Conservation (phyloP, 2,797 vertebrate genomes). For the Eupleurogrammus muticus region DNA sequence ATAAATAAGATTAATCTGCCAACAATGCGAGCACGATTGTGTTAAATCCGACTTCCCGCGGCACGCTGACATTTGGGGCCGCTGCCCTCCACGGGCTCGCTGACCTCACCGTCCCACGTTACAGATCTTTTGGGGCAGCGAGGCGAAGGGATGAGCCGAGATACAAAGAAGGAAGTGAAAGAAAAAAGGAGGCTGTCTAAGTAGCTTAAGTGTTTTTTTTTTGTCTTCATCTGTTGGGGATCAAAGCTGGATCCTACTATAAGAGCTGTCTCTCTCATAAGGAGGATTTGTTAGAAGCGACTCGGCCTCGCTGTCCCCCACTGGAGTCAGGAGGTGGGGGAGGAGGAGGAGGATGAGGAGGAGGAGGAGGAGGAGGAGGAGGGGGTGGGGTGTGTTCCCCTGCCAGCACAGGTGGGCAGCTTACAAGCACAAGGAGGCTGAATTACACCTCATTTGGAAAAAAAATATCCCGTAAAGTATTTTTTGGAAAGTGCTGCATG, state of each 20-base stretch:
- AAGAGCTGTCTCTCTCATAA: constrained; percentile 72
- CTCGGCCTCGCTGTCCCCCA: constrained; percentile 31
- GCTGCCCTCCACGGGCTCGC: constrained; percentile 51
- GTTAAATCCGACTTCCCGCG: constrained; percentile 25
- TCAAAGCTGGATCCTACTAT: constrained; percentile 77
- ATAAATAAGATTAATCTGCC: not conserved
- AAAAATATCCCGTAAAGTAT: constrained; percentile 57
- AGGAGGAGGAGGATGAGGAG: no score
- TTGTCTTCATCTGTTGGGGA: constrained; percentile 77
- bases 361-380: no score
- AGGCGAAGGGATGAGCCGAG: constrained; percentile 62
- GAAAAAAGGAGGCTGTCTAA: constrained; percentile 64
- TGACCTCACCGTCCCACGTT: constrained; percentile 61
- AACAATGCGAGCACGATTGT: not conserved
- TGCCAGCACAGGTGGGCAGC: constrained; percentile 57
- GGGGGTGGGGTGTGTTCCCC: constrained; percentile 26
- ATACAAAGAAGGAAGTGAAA: constrained; percentile 70
- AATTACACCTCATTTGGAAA: constrained; percentile 61
- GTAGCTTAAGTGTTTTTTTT: constrained; percentile 76
- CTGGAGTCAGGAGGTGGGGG: constrained; percentile 38
- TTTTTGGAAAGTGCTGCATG: constrained; percentile 44
- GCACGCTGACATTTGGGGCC: constrained; percentile 23
- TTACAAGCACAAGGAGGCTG: constrained; percentile 31
- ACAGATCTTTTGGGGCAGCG: constrained; percentile 43
- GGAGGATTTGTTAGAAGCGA: constrained; percentile 78